Evolutionary conservation across 1,140 invertebrate genomes (phyloP).

Genomic region (Drosophila seguyi): DNA sequence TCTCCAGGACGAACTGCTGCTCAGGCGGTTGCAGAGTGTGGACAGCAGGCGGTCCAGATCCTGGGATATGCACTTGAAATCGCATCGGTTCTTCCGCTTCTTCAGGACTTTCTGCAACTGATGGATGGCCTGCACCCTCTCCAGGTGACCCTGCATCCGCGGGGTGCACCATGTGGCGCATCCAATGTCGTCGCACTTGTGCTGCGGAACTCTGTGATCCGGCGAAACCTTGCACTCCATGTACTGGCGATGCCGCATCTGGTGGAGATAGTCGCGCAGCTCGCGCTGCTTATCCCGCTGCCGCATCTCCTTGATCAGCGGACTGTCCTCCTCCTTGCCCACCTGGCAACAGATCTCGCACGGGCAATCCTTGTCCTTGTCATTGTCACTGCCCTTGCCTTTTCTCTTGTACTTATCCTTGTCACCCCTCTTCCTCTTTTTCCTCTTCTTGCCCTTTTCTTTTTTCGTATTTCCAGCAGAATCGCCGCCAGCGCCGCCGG

Average conservation of each 20-base stretch:
- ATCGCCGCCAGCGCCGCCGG: too few species aligned
- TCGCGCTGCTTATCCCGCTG: constrained; percentile 20
- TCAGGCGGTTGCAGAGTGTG: constrained; percentile 6
- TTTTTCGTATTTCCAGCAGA: background rate
- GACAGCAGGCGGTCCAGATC: constrained; percentile 10
- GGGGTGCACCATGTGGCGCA: constrained; percentile 19
- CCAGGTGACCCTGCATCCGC: constrained; percentile 36
- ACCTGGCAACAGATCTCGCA: constrained; percentile 45
- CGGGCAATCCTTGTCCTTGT: constrained; percentile 23
- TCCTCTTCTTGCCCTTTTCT: background rate
- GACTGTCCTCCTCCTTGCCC: constrained; percentile 21
- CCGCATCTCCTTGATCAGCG: constrained; percentile 54
- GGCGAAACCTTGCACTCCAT: background rate
- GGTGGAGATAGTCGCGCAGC: constrained; percentile 34
- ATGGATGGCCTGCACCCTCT: constrained; percentile 36
- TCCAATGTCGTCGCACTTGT: constrained; percentile 40
- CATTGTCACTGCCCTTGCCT: background rate
- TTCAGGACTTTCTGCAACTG: constrained; percentile 31
- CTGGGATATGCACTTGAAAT: background rate
- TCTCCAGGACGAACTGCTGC: background rate
- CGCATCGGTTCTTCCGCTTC: background rate
- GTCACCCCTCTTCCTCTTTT: background rate
- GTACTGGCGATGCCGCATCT: constrained; percentile 41
- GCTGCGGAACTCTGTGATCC: constrained; percentile 3
- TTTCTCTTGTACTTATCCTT: too few species aligned